Evolutionary conservation across 2,797 vertebrate species (phyloP).

Genomic region (Botia kubotai): DNA sequence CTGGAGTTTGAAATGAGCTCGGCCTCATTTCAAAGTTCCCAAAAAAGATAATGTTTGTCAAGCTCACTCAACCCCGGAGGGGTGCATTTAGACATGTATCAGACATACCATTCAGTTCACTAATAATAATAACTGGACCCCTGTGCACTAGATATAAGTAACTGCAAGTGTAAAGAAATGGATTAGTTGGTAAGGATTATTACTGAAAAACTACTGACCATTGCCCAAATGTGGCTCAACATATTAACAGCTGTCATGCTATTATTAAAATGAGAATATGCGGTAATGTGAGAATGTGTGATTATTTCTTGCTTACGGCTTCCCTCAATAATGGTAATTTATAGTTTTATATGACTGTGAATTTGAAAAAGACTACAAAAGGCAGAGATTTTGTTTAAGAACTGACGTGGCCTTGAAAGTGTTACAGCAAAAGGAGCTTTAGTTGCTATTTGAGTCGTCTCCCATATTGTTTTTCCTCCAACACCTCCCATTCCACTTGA

Average conservation of each 20-base stretch:
- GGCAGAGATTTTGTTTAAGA: neutral
- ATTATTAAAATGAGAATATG: neutral
- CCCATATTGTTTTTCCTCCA: slow-evolving; percentile 76
- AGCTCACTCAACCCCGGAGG: slow-evolving; percentile 20
- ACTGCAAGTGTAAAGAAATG: slow-evolving; percentile 56
- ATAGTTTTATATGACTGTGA: neutral
- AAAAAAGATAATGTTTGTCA: slow-evolving; percentile 33
- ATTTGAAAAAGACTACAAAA: neutral
- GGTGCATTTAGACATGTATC: slow-evolving; percentile 59
- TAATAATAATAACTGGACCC: slow-evolving; percentile 56
- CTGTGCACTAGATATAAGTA: slow-evolving; percentile 15
- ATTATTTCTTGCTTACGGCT: neutral
- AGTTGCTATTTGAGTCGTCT: slow-evolving; percentile 71
- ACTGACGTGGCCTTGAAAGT: slow-evolving; percentile 60
- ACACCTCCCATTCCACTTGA: slow-evolving; percentile 78
- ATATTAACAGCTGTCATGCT: slow-evolving; percentile 45
- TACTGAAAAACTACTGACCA: slow-evolving; percentile 21
- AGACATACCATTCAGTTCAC: slow-evolving; percentile 54
- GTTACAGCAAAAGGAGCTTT: slow-evolving; percentile 70
- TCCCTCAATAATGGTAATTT: neutral
- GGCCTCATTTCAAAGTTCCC: slow-evolving; percentile 28
- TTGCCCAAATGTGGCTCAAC: slow-evolving; percentile 28
- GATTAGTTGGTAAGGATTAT: slow-evolving; percentile 59
- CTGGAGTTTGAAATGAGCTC: slow-evolving; percentile 32
- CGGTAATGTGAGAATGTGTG: neutral